phyloP scores from a whole-genome alignment of 2,113 vertebrate genomes.

The Dasyornis broadbenti region DNA sequence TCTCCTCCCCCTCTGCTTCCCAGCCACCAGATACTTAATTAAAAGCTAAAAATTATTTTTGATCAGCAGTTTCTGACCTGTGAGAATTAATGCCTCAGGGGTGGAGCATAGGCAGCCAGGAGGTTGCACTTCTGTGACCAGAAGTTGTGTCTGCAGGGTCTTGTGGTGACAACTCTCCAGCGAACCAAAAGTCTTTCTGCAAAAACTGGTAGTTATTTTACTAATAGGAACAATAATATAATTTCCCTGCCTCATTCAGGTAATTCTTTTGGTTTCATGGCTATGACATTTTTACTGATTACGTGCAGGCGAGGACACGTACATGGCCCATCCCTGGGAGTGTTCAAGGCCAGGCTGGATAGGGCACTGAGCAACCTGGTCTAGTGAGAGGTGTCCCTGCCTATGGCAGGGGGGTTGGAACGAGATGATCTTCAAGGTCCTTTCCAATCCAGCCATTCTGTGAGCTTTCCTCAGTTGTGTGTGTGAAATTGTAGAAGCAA shows the following conservation, averaged over 20 bases:
- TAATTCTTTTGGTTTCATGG: neutral
- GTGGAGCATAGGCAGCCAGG: neutral
- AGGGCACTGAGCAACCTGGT: neutral
- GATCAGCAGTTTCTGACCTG: neutral
- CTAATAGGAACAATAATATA: accelerated
- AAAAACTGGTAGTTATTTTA: neutral
- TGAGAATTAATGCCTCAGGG: accelerated
- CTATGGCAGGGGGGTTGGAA: neutral
- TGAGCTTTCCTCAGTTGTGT: neutral
- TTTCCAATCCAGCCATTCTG: neutral
- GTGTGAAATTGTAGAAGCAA: neutral
- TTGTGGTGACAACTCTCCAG: too few relatives aligned
- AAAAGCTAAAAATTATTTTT: neutral
- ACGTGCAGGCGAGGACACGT: accelerated
- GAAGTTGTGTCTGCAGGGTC: neutral
- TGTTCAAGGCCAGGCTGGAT: neutral
- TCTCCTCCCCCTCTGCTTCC: neutral
- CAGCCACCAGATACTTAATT: neutral
- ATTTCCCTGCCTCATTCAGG: neutral
- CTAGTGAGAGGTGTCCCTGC: neutral
- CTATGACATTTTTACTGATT: accelerated
- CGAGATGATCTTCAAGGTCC: neutral
- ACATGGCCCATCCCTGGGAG: neutral
- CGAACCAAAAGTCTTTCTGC: neutral
- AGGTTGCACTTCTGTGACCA: accelerated